Evolutionary conservation across 1,140 invertebrate genomes (phyloP).

Genomic region (Himalopsyche phryganea): DNA sequence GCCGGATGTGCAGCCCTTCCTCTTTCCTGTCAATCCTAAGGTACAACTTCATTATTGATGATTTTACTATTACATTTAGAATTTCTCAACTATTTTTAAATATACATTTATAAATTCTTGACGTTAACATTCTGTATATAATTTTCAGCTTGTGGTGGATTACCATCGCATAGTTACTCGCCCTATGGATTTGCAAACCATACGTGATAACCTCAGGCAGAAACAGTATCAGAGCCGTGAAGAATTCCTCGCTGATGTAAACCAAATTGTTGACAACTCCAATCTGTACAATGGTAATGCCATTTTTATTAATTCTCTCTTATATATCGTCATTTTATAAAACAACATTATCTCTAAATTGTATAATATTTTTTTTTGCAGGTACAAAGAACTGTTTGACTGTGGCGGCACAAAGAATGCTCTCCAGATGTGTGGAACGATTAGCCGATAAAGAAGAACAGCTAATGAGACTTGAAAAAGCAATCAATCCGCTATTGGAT

Average conservation of each 20-base stretch:
- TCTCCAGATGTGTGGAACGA: slow-evolving; percentile 79
- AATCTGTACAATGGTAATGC: slow-evolving; percentile 81
- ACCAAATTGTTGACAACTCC: slow-evolving; percentile 96
- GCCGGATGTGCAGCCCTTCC: slow-evolving; percentile 88
- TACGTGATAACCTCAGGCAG: slow-evolving; percentile 86
- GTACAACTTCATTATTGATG: slow-evolving; percentile 52
- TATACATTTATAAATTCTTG: too few relatives aligned
- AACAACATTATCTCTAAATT: too few relatives aligned
- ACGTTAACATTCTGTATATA: too few relatives aligned
- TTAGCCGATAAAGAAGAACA: slow-evolving; percentile 91
- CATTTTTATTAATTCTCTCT: too few relatives aligned
- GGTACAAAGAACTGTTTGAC: slow-evolving; percentile 80
- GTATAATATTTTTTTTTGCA: slow-evolving; percentile 34
- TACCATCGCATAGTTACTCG: slow-evolving; percentile 89
- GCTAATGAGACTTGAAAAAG: slow-evolving; percentile 94
- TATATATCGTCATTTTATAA: too few relatives aligned
- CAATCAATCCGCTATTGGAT: slow-evolving; percentile 96
- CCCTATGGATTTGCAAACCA: slow-evolving; percentile 97
- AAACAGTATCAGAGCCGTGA: slow-evolving; percentile 92
- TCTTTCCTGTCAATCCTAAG: slow-evolving; percentile 93
- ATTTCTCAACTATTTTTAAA: too few relatives aligned
- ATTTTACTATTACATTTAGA: too few relatives aligned
- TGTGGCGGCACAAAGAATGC: slow-evolving; percentile 80
- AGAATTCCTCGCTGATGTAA: slow-evolving; percentile 91
- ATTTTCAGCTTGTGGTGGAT: slow-evolving; percentile 86